Base-by-base conservation (phyloP, 2,888 invertebrate genomes). In the Caenorhabditis sp. region DNA sequence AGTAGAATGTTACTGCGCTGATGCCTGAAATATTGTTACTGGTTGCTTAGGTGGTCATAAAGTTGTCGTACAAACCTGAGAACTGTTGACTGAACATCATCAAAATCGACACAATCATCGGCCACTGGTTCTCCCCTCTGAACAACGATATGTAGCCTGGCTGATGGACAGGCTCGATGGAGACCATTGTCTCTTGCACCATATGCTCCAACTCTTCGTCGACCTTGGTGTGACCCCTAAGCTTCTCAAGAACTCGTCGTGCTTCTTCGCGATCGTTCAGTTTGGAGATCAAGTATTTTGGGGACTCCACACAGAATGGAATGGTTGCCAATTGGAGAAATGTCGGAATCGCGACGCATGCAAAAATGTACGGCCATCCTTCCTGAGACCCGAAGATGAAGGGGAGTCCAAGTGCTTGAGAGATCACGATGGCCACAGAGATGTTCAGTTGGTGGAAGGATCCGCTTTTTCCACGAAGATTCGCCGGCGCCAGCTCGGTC, bases 371-470 rank as follows among this genome's bases (percentile, higher is more conserved):
- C 0, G 96, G 96, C 96, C 93, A 96, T n/a, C 94, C 93, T 0
- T 93, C 89, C 0, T 92, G 93, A 0, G 95, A 95, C 19, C 96
- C 96, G 35, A 96, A 93, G 1, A 96, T 92, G 0, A 94, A 93
- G 8, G 94, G 93, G 81, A 96, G 92, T 0, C 96, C 96, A 41
- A 96, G 93, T 5, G 84, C 82, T 73, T 86, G 95, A 0, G 95
- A 96, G 93, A 95, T 91, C 47, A 96, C 93, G 80, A 96, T 96
- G 0, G 96, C 95, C 66, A 96, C 95, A 0, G 96, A 96, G 80
- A 97, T 95, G 70, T 96, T 95, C n/a, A 97, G 93, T 91, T 97
- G 96, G 93, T 96, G 96, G 0, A 96, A 95, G 8, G 96, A 96
- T 19, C 96, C 96, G 56, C 96, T 94, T 47, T 96, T 95, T 66